Base-by-base conservation (phyloP, 2,888 invertebrate species). In the Panopea generosa region DNA sequence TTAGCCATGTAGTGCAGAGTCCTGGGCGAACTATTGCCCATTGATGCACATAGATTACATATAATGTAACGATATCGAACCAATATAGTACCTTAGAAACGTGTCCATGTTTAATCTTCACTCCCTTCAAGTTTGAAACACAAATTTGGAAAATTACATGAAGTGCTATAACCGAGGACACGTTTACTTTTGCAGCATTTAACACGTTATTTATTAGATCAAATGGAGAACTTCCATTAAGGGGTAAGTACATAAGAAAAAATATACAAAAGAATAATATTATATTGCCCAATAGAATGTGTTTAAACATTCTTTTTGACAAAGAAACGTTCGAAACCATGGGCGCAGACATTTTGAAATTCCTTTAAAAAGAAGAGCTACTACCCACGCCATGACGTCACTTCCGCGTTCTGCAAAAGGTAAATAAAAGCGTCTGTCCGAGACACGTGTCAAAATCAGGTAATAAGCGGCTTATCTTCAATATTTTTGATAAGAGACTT, bases 331-430 rank as follows among this genome's bases (percentile, higher is more conserved):
- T 77, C 18, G 66, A 63, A 7, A 40, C 43, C 61, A 80, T 67
- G 81, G 83, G 70, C 63, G 85, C 78, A 22, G 85, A 74, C 85
- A 85, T 85, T 55, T 83, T 85, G 75, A 47, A 66, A 62, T 16
- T 43, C 59, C 73, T 78, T 49, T 29, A 26, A 45, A 38, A 14
- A 53, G 68, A 63, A 47, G 20, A 47, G n/a, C 9, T 18, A 47
- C 4, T 18, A 9, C 2, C 40, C 24, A 27, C n/a, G n/a, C 2
- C 20, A 1, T 33, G 43, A 62, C 71, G 79, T 79, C 79, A 79
- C 71, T 63, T 79, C 79, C 79, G 79, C 74, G 66, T 75, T 26
- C 29, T 60, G 69, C 22, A 55, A 55, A 47, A 50, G 22, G 67
- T 77, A 76, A 70, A 78, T 56, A 73, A 59, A 74, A 43, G 55